Conservation (phyloP, 64 coral and sea anemone genomes). For the Montipora foliosa region DNA sequence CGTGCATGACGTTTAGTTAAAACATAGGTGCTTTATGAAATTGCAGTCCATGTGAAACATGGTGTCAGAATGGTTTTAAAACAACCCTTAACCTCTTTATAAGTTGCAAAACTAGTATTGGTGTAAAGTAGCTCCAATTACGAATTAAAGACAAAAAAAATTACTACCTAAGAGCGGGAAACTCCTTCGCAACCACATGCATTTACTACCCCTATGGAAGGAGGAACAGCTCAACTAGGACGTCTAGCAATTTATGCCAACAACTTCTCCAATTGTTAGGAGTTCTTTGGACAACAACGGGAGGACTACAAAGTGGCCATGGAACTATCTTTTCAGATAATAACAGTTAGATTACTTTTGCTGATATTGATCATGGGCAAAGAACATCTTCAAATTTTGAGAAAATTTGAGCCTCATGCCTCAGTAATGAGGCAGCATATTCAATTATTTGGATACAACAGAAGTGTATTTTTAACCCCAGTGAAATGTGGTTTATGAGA, state of each 20-base stretch:
- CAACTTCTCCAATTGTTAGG: slow-evolving; percentile 30
- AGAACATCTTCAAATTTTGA: slow-evolving; percentile 22
- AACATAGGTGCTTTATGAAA: too few relatives aligned
- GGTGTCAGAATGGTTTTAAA: too few relatives aligned
- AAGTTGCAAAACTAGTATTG: too few relatives aligned
- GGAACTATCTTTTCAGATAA: not conserved
- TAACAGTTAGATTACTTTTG: not conserved
- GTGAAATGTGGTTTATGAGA: slow-evolving; percentile 3
- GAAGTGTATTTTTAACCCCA: slow-evolving; percentile 4
- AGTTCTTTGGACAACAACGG: slow-evolving; percentile 28
- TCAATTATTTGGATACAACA: not conserved
- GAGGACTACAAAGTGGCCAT: slow-evolving; percentile 29
- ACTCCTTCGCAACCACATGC: not conserved
- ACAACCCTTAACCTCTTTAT: too few relatives aligned
- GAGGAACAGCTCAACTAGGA: not conserved
- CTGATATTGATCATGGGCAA: slow-evolving; percentile 27
- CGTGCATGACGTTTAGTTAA: too few relatives aligned
- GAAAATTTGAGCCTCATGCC: slow-evolving; percentile 15
- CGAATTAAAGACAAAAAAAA: not conserved
- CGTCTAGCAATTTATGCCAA: not conserved
- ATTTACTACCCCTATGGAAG: not conserved
- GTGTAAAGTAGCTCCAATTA: too few relatives aligned
- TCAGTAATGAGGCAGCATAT: not conserved
- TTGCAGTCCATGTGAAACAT: too few relatives aligned
- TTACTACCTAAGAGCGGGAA: not conserved